A percentile compares a stretch with the other conserved stretches of the same genome.
phyloP scores from a whole-genome alignment of 2,888 invertebrate species.

The Apantesis nais region DNA sequence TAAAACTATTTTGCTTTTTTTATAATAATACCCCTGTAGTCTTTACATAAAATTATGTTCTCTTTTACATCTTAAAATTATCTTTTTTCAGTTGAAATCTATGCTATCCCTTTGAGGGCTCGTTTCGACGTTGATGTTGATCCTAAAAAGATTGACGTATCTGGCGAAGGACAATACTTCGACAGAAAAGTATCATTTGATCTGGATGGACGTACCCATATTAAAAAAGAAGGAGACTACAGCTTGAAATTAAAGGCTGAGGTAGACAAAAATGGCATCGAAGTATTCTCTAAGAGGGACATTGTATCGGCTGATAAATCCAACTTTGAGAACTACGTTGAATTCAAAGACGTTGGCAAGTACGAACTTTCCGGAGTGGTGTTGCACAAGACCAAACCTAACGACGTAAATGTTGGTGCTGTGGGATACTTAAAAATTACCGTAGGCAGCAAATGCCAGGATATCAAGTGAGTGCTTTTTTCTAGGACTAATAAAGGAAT shows the following conservation, averaged over 20 bases:
- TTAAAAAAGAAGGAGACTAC: slow-evolving; percentile 77
- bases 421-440: slow-evolving; percentile 82
- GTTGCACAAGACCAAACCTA: slow-evolving; percentile 81
- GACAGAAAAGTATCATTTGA: slow-evolving; percentile 87
- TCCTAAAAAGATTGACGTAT: slow-evolving; percentile 84
- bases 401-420: slow-evolving; percentile 85
- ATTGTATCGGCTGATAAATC: slow-evolving; percentile 85
- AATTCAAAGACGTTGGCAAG: slow-evolving; percentile 86
- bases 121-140: slow-evolving; percentile 86
- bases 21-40: not conserved
- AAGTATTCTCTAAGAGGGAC: slow-evolving; percentile 85
- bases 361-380: slow-evolving; percentile 87
- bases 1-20: not conserved
- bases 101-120: slow-evolving; percentile 77
- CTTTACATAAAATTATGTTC: not conserved
- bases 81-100: slow-evolving; percentile 86
- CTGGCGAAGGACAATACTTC: slow-evolving; percentile 84
- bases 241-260: slow-evolving; percentile 65
- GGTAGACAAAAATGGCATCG: slow-evolving; percentile 67
- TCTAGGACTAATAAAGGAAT: no score
- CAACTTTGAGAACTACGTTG: slow-evolving; percentile 86
- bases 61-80: no score
- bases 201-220: slow-evolving; percentile 81
- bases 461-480: slow-evolving; percentile 82
- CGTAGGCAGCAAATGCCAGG: slow-evolving; percentile 80